These are phyloP conservation scores for Lamproptera curius DNA, from an alignment of 2,888 invertebrate genomes.

Conservation along the genomic window DNA sequence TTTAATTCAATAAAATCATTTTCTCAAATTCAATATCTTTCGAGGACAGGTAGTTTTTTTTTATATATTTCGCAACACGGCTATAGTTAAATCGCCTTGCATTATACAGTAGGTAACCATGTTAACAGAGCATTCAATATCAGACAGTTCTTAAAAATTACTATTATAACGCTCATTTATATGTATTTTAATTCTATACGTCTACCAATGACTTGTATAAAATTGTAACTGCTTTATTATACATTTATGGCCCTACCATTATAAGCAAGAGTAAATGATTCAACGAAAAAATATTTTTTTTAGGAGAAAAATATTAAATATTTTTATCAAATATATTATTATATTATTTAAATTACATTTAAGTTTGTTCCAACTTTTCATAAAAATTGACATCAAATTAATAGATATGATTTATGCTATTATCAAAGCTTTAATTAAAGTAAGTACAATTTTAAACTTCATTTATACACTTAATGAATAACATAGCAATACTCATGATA, in stretches of 20 bases:
- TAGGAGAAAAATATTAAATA: not conserved
- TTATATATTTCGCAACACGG: conserved; percentile 15
- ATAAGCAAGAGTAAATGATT: not conserved
- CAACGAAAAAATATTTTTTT: not conserved
- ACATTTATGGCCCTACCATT: not conserved
- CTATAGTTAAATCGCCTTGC: conserved; percentile 17
- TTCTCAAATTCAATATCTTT: conserved; percentile 6
- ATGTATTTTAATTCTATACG: not conserved
- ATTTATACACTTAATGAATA: not conserved
- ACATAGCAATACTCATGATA: not conserved
- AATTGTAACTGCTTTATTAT: not conserved
- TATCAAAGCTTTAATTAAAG: too few relatives aligned
- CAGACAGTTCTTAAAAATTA: conserved; percentile 1
- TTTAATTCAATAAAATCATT: not conserved
- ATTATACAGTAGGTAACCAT: conserved; percentile 8
- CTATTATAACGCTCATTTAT: not conserved
- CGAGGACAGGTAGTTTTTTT: conserved; percentile 13
- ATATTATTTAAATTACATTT: not conserved
- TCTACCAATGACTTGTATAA: too few relatives aligned
- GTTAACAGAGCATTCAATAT: conserved; percentile 15
- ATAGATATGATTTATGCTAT: too few relatives aligned
- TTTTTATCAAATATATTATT: not conserved
- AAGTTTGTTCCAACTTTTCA: not conserved
- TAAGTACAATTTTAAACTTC: not conserved
- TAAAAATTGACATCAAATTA: too few relatives aligned